Evolutionary conservation across 2,797 vertebrate genomes (phyloP).

Genomic region (Mastacembelus armatus): DNA sequence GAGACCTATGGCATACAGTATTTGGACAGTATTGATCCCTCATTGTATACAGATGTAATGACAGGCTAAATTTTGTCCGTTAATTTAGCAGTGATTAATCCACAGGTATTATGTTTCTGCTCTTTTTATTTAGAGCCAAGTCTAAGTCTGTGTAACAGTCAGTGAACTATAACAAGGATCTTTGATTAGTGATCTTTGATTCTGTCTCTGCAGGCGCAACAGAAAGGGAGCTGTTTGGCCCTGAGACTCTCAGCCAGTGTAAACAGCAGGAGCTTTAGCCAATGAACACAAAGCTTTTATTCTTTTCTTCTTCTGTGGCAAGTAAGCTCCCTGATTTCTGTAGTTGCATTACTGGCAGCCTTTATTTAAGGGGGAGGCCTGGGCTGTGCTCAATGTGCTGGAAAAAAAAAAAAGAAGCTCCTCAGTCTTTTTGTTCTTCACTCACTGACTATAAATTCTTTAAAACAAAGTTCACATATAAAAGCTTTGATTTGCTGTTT

Average conservation of each 20-base stretch:
- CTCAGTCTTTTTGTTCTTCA: neutral
- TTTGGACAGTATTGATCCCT: too few relatives aligned
- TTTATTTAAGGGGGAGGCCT: neutral
- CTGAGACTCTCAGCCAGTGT: constrained; percentile 2
- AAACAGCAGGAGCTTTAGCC: constrained; percentile 22
- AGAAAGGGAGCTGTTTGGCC: constrained; percentile 11
- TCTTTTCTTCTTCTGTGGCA: neutral
- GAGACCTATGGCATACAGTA: too few relatives aligned
- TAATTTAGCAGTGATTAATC: too few relatives aligned
- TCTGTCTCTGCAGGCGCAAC: neutral
- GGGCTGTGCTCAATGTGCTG: constrained; percentile 9
- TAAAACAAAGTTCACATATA: neutral
- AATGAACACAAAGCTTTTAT: constrained; percentile 2
- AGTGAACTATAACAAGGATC: constrained; percentile 16
- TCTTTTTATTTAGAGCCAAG: neutral
- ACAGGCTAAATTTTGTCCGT: too few relatives aligned
- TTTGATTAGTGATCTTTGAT: constrained; percentile 34
- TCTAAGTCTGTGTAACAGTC: constrained; percentile 9
- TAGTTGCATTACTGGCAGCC: constrained; percentile 1
- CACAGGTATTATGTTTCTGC: too few relatives aligned
- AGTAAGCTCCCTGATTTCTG: neutral
- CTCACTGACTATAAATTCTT: neutral
- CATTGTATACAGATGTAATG: too few relatives aligned
- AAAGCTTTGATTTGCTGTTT: constrained; percentile 3
- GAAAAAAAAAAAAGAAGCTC: constrained; percentile 5